These are phyloP conservation scores for Oplegnathus fasciatus DNA, from an alignment of 2,113 vertebrate genomes.

Conservation along the genomic window DNA sequence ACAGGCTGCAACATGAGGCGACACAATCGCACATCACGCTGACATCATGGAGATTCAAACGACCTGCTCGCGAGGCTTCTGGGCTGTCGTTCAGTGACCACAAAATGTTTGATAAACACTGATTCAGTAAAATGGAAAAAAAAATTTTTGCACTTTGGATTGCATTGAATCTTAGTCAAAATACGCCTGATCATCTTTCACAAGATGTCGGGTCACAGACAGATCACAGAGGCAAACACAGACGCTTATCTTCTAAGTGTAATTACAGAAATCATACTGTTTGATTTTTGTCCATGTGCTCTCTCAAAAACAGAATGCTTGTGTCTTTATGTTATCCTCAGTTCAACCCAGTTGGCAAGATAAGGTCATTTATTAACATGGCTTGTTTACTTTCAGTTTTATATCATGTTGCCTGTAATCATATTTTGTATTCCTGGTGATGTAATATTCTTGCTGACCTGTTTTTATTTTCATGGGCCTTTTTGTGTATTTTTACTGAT, in stretches of 20 bases:
- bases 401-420: neutral
- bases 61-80: neutral
- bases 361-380: neutral
- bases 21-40: neutral
- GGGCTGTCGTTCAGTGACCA: neutral
- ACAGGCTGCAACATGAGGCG: neutral
- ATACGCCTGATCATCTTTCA: neutral
- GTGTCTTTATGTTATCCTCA: neutral
- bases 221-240: neutral
- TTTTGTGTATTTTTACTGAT: neutral
- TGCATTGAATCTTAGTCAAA: neutral
- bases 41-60: neutral
- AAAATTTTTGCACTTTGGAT: constrained; percentile 8
- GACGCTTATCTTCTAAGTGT: neutral
- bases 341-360: neutral
- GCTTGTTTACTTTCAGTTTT: neutral
- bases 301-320: neutral
- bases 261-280: neutral
- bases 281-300: neutral
- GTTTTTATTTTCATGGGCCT: neutral
- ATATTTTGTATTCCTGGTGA: neutral
- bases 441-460: neutral
- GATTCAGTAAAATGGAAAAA: neutral
- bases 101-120: neutral
- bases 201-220: neutral